Base-by-base conservation (phyloP, 2,113 vertebrate species). In the Dolichotis patagonum region DNA sequence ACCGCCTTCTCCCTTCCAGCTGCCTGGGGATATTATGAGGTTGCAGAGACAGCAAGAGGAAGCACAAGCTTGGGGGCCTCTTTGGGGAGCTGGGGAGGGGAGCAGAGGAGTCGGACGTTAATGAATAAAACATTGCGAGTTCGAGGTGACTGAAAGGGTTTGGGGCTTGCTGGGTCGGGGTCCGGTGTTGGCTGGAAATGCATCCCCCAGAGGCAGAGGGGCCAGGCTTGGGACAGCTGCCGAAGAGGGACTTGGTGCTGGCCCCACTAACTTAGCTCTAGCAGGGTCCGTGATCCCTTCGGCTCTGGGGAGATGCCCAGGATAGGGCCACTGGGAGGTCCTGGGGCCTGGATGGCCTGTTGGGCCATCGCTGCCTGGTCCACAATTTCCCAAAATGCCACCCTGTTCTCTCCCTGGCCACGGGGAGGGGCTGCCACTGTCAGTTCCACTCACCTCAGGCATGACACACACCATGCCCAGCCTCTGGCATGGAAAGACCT, bases 11-110 rank as follows among this genome's bases (percentile, higher is more conserved):
- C 92, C 86, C 94, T 95, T 96, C 95, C 98, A 98, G 96, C 97
- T 95, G 98, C 98, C 98, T 95, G 95, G 86, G 97, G 98, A 95
- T 97, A 90, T 97, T 97, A 94, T 95, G 94, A 96, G 94, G 97
- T 88, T 90, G 95, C 81, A 69, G 91, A 97, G 97, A 96, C 85
- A 43, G 78, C 54, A 75, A 88, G 94, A 97, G 96, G 96, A 96
- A 98, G 94, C 96, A 17, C 85, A 56, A 92, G 96, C 94, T 97
- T 96, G 96, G 95, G 92, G 96, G 96, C 95, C 96, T 95, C 96
- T 95, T 83, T 91, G 86, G 49, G 94, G 97, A 69, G 38, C 75
- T 73, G 94, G 77, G 95, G 82, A 96, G 95, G 90, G 92, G 96
- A 95, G 81, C 80, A 77, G 87, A 96, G 97, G 54, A 90, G 92